Conservation (phyloP, 2,797 vertebrate species). For the Psittacula derbiana region DNA sequence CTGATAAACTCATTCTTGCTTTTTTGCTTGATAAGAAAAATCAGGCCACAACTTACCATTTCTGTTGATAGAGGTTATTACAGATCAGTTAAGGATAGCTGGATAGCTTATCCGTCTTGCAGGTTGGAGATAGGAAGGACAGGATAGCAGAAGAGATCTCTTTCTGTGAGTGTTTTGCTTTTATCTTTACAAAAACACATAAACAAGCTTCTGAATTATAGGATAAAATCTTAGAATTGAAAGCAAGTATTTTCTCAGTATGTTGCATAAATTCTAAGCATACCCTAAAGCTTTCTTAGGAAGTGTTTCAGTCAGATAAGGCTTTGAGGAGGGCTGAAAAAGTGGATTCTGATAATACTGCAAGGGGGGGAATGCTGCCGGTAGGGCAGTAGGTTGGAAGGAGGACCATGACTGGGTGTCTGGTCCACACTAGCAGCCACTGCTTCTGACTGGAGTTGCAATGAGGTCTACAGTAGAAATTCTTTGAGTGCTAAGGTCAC, state of each 20-base stretch:
- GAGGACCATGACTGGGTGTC: neutral
- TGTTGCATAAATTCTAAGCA: neutral
- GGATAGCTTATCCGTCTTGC: neutral
- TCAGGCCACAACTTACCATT: neutral
- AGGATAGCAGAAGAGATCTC: neutral
- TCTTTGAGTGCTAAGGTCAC: neutral
- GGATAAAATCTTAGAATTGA: neutral
- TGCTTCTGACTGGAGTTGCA: neutral
- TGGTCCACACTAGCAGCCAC: neutral
- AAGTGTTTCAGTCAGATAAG: neutral
- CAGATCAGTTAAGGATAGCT: neutral
- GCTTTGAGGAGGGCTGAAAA: neutral
- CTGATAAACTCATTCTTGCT: neutral
- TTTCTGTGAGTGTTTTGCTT: neutral
- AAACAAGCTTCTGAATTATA: neutral
- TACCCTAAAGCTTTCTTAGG: neutral
- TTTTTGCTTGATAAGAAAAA: neutral
- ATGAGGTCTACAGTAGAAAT: neutral
- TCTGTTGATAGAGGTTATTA: neutral
- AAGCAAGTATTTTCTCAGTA: neutral
- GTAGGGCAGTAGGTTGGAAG: neutral
- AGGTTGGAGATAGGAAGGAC: neutral
- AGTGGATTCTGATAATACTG: neutral
- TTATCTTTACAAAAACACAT: neutral
- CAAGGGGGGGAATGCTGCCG: rapidly evolving